Base-by-base conservation (phyloP, 2,113 vertebrate genomes). In the Romanogobio albipinnatus region DNA sequence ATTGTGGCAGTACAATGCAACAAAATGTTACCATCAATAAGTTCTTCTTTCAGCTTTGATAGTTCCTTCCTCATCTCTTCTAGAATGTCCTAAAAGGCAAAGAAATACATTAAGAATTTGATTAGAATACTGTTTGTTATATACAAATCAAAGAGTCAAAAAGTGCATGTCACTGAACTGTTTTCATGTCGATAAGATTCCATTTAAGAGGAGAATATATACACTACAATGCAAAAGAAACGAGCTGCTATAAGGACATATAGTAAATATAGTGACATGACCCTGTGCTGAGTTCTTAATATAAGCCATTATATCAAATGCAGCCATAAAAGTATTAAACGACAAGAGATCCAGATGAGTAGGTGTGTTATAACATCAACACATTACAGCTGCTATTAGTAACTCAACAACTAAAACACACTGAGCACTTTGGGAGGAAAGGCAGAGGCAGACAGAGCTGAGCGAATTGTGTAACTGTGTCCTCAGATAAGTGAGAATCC, bases 51-150 rank as follows among this genome's bases (percentile, higher is more conserved):
- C 93, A 99, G 95, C 92, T 99, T 99, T 0, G 96, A 95, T 93
- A 99, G 91, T 92, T 99, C 98, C 94, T 99, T 99, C 85, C 97
- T 97, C 98, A 99, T 99, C 94, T 99, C 98, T 85, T 99, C 98
- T 95, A 99, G 95, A 92, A 99, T 99, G 89, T 99, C 98, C 98
- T 99, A 51, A 59, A 92, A 87, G n/a, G 47, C 24, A 85, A 82
- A 26, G 17, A 8, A 56, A 80, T 24, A 62, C 36, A 45, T 26
- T 49, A 47, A 43, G 11, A 75, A n/a, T 49, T 26, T 1, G n/a
- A 47, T 24, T 11, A 58, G 51, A 58, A 64, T n/a, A 76, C 14
- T 15, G 43, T 19, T 47, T 70, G 36, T 8, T 7, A 33, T 15
- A 61, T n/a, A 74, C 24, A 62, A n/a, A 74, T 36, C 10, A 76